Evolutionary conservation across 2,797 vertebrate genomes (phyloP), one percentile per base, ranked within the genome.

Genomic region (Sus cebifrons): DNA sequence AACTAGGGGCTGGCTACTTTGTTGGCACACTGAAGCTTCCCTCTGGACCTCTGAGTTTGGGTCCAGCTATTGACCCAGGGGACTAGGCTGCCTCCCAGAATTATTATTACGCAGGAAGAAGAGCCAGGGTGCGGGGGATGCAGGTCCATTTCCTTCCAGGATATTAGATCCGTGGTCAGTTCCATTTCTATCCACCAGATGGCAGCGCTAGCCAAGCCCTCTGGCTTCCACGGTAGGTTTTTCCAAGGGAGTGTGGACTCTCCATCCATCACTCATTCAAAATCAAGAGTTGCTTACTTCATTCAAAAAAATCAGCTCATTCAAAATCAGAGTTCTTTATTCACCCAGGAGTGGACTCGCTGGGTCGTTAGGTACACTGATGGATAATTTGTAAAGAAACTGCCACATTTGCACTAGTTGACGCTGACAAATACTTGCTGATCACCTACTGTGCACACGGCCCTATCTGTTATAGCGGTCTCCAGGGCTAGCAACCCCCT

Each of bases 131-230:
- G 44, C 1, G 0, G 5, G 17, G 49, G n/a, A 29, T 1, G 0
- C 27, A 18, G 12, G 10, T n/a, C 20, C 3, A 2, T 65, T 49
- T 93, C 25, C 25, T 71, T 94, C 23, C 58, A 27, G 75, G 13
- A 2, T 7, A 2, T 5, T 7, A 21, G 64, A 27, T 20, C 5
- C 20, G 10, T 6, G 3, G 73, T 65, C 93, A 77, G 60, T 97
- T 58, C 74, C 12, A 0, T 21, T 75, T n/a, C 0, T 65, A 0
- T 54, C 97, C 97, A 96, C 64, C 82, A 95, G 95, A 91, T 0
- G 95, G 91, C 93, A 87, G 86, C 88, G 81, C 54, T 82, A 52
- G 79, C 60, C 58, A 81, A 94, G n/a, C 6, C 1, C 32, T 75
- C 83, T 49, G 14, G 65, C 14, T 65, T 52, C 60, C 20, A 52